Evolutionary conservation across 2,113 vertebrate genomes (phyloP), one percentile per base, ranked within the genome.

Genomic region (Siphamia tubifer): DNA sequence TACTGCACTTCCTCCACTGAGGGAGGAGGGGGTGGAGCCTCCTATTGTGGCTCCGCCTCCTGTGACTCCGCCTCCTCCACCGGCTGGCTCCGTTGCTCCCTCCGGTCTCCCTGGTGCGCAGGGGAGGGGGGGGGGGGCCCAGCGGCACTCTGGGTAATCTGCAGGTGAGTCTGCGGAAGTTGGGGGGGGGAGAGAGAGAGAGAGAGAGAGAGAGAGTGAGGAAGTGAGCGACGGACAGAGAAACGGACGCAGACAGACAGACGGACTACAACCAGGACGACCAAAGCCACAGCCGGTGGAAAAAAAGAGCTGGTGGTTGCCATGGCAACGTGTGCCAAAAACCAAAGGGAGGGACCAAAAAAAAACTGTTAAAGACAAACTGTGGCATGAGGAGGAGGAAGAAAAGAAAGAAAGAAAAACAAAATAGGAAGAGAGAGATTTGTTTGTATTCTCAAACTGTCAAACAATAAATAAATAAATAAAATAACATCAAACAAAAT

Each of bases 261-360:
- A 63, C 82, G 71, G n/a, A n/a, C n/a, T n/a, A n/a, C n/a, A n/a
- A n/a, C n/a, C n/a, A n/a, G n/a, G n/a, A n/a, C n/a, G n/a, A n/a
- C n/a, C n/a, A n/a, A n/a, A n/a, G 78, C 82, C n/a, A 71, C 63
- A 39, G 62, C 63, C 68, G 49, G 71, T 70, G 48, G 60, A 51
- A 62, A 44, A 80, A 84, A 83, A 44, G 43, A 81, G 79, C 79
- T 79, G 76, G 81, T 63, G 47, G 90, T 90, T 91, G 85, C 89
- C 84, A 79, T 85, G 89, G 89, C 73, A 90, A 90, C 88, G 56
- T 75, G 62, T 76, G 77, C 79, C 68, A 77, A 83, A 81, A 86
- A n/a, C n/a, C n/a, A n/a, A n/a, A n/a, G 34, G 4, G 56, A 60
- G 44, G 54, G 28, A 27, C 28, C 21, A 65, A 13, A 28, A 42